Evolutionary conservation across 2,113 vertebrate genomes (phyloP).

Genomic region (Lamprologus speciosus): DNA sequence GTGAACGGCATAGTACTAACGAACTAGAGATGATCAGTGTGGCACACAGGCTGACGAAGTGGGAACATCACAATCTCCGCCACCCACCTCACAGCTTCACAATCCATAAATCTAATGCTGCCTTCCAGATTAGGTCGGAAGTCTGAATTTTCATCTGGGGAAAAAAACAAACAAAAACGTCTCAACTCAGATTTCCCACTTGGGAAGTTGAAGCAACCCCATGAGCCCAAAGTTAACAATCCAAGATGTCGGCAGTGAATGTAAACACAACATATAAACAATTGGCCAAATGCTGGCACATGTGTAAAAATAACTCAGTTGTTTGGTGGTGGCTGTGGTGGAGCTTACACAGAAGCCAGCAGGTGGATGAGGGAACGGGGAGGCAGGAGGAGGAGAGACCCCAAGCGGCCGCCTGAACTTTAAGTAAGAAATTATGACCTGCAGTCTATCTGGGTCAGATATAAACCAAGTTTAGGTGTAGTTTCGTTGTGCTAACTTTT

Average conservation of each 20-base stretch:
- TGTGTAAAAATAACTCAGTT: background rate
- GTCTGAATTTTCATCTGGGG: background rate
- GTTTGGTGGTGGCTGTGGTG: background rate
- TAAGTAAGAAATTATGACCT: background rate
- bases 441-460: background rate
- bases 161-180: background rate
- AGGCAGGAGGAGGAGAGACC: background rate
- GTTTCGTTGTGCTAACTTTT: rapidly evolving
- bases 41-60: background rate
- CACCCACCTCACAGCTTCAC: background rate
- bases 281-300: background rate
- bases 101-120: background rate
- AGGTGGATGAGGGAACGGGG: background rate
- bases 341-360: background rate
- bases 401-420: rapidly evolving
- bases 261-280: background rate
- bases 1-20: background rate
- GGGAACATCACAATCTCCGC: background rate
- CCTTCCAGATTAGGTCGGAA: background rate
- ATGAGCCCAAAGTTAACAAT: background rate
- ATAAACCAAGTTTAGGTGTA: background rate
- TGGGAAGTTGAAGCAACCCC: background rate
- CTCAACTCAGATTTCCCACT: background rate
- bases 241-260: background rate
- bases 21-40: background rate